Base-by-base conservation (phyloP, 2,113 vertebrate species). In the Chamaea fasciata region DNA sequence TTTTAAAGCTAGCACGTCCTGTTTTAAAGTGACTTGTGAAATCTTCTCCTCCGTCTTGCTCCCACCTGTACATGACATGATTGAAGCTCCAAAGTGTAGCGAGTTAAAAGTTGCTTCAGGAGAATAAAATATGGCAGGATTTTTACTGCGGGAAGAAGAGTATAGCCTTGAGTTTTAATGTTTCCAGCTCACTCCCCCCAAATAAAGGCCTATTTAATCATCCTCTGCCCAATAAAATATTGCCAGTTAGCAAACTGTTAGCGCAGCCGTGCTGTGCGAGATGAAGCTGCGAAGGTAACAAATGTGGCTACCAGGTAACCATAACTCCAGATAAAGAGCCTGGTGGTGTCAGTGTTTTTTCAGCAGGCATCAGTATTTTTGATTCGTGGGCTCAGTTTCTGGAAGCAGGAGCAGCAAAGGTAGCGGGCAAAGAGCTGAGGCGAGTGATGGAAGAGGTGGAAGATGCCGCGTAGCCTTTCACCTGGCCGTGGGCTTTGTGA, bases 131-230 rank as follows among this genome's bases (percentile, higher is more conserved):
- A 96, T 23, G 86, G 92, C 73, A 92, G 92, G 90, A 59, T 86
- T 94, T 96, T 96, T 96, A 95, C 85, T 74, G 92, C n/a, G 0
- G 79, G 87, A 81, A 78, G 93, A 71, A 78, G 89, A 86, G 79
- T 33, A 17, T 89, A 93, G 90, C 96, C 90, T 97, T 96, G 95
- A 92, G 92, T 97, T 95, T 95, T 96, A 96, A 94, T 69, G 93
- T 87, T 96, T 94, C 94, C 92, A 96, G 83, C 92, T 96, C 90
- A 68, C 88, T 94, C 92, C 94, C 93, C 62, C 60, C 83, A 93
- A 96, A 95, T 95, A 96, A 96, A 97, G 94, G 62, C 90, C 95
- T 95, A 95, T 90, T 97, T 94, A 97, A 92, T 97, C 92, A 96
- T 96, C 90, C 74, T 80, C 88, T 83, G 90, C 50, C 77, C 92